These are phyloP conservation scores for Palythoa heliodiscus DNA, from an alignment of 92 coral and sea anemone genomes.

Conservation along the genomic window DNA sequence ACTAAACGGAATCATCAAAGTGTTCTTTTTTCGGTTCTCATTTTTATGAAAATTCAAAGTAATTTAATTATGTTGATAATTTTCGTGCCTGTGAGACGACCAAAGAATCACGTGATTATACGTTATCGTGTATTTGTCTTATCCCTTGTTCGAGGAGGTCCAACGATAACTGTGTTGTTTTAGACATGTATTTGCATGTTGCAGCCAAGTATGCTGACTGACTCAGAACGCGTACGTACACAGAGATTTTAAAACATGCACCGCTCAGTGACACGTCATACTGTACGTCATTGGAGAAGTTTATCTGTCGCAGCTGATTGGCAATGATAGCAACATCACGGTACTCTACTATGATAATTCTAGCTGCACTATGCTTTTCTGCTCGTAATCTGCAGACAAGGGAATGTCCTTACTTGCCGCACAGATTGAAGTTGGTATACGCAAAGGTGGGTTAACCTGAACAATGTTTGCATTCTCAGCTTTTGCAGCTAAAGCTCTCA, in stretches of 20 bases:
- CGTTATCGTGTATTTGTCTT: too few species aligned
- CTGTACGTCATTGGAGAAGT: slow-evolving; percentile 36
- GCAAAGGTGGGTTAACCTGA: slow-evolving; percentile 23
- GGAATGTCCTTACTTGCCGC: slow-evolving; percentile 49
- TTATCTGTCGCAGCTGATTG: slow-evolving; percentile 16
- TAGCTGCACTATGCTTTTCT: slow-evolving; percentile 30
- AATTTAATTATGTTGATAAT: too few species aligned
- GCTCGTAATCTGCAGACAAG: slow-evolving; percentile 49
- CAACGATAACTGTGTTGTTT: too few species aligned
- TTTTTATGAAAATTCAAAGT: too few species aligned
- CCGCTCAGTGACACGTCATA: too few species aligned
- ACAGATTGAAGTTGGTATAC: slow-evolving; percentile 53
- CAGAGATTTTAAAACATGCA: slow-evolving; percentile 42
- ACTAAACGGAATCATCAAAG: too few species aligned
- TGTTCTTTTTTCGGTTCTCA: too few species aligned
- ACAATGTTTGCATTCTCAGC: slow-evolving; percentile 35
- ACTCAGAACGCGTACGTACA: slow-evolving; percentile 18
- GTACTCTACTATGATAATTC: slow-evolving; percentile 17
- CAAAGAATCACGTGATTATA: too few species aligned
- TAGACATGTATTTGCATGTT: too few species aligned
- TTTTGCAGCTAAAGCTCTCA: slow-evolving; percentile 37
- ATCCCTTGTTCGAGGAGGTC: too few species aligned
- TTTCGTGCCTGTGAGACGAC: too few species aligned
- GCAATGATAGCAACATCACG: slow-evolving; percentile 11
- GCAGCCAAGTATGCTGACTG: slow-evolving; percentile 50